Evolutionary conservation across 2,888 invertebrate species (phyloP).

Genomic region (Tipula unca): DNA sequence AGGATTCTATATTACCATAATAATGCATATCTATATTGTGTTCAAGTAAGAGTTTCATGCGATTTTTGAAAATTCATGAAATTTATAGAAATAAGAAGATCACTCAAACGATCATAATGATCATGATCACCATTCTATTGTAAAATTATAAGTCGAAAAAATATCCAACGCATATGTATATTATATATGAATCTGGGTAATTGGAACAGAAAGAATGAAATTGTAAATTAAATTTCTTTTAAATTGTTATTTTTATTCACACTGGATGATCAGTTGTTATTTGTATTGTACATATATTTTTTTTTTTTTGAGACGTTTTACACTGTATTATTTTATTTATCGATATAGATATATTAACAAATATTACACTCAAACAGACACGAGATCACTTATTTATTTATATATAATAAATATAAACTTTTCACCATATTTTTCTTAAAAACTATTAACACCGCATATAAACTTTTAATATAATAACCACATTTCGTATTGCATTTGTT

Average conservation of each 20-base stretch:
- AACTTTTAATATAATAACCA: not conserved
- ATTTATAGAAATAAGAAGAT: not conserved
- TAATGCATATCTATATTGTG: not conserved
- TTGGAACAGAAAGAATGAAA: not conserved
- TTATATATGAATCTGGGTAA: conserved; percentile 9
- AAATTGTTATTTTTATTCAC: not conserved
- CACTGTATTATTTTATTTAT: not conserved
- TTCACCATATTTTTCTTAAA: not conserved
- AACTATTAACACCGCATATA: not conserved
- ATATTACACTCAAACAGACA: not conserved
- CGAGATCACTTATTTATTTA: not conserved
- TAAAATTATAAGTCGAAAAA: not conserved
- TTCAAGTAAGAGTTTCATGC: not conserved
- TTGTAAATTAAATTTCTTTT: not conserved
- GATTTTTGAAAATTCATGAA: not conserved
- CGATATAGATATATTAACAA: not conserved
- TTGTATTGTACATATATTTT: not conserved
- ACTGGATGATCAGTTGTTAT: not conserved
- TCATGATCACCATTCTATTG: not conserved
- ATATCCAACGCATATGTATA: not conserved
- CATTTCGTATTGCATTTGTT: not conserved
- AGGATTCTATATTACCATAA: not conserved
- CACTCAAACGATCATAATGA: not conserved
- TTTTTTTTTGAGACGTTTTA: not conserved
- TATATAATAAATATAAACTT: not conserved